Evolutionary conservation across 2,113 vertebrate genomes (phyloP).

Genomic region (Beaufortia kweichowensis): DNA sequence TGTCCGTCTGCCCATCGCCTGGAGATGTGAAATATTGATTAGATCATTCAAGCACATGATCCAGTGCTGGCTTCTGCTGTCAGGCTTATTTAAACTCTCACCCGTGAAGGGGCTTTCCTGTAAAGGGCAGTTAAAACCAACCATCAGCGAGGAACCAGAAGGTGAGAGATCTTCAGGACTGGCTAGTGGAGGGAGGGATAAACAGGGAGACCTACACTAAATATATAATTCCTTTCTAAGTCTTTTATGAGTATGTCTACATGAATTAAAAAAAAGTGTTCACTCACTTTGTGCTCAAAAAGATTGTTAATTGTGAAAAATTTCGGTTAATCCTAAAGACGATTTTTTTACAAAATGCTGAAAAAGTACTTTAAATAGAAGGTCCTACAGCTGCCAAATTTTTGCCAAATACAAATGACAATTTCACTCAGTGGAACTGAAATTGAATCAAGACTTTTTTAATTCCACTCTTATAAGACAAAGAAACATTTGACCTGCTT

Average conservation of each 20-base stretch:
- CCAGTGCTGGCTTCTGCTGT: conserved; percentile 66
- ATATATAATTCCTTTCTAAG: not conserved
- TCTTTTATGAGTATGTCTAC: not conserved
- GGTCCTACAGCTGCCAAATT: too few species aligned
- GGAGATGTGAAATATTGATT: conserved; percentile 78
- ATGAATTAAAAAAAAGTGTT: not conserved
- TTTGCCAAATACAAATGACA: too few species aligned
- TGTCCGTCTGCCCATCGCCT: conserved; percentile 41
- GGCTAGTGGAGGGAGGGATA: not conserved
- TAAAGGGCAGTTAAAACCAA: conserved; percentile 60
- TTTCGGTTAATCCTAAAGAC: too few species aligned
- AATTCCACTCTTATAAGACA: not conserved
- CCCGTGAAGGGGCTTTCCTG: conserved; percentile 62
- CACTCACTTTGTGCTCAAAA: too few species aligned
- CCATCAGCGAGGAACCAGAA: conserved; percentile 30
- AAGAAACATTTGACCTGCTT: not conserved
- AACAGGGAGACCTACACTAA: not conserved
- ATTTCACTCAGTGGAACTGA: too few species aligned
- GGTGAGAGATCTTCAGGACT: conserved; percentile 1
- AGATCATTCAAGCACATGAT: conserved; percentile 71
- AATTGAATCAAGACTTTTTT: not conserved
- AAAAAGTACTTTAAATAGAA: too few species aligned
- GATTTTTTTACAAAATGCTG: too few species aligned
- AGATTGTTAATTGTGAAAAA: too few species aligned
- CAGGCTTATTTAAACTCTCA: conserved; percentile 69